Base-by-base conservation (phyloP, 2,888 invertebrate genomes). In the Patella pellucida region DNA sequence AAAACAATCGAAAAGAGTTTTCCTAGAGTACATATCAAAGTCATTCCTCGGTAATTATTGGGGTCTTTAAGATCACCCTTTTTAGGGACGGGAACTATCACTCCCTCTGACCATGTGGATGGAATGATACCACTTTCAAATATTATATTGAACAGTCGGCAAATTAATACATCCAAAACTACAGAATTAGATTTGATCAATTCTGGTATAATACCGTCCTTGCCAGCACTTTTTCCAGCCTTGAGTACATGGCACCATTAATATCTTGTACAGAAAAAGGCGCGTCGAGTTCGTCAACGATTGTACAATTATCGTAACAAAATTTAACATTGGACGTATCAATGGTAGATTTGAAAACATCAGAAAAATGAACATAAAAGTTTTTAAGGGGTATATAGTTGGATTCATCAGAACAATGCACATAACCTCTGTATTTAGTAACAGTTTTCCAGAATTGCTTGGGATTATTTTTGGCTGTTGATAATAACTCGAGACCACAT, bases 1-100 rank as follows among this genome's bases (percentile, higher is more conserved):
- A 62, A n/a, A 62, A 62, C 62, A 19, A 62, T 62, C n/a, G 62
- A 62, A 62, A 62, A 62, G 11, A 62, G 23, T n/a, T 62, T 62
- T 62, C 62, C 62, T 19, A 62, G 19, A 23, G 62, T 62, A 23
- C 62, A 62, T 23, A 62, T 62, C 23, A 62, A n/a, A 19, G 62
- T 62, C 9, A 62, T 62, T 19, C 62, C 62, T 9, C 62, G n/a
- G 23, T 62, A 62, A 62, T 62, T 62, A 62, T 62, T 62, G 4
- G 23, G 19, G 23, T 62, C 62, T 23, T 11, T 62, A 62, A 23
- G 23, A 23, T 62, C 62, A 19, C 62, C 27, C 27, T 27, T 27
- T 27, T 27, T 27, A 27, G 27, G 27, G 27, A 27, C 27, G 27
- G 3, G 27, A 27, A 27, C 27, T 27, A 27, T 27, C 27, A 2